Percentiles rank a stretch among this genome's conserved stretches.
Evolutionary conservation across 2,113 vertebrate genomes (phyloP).

Genomic region (Micronycteris hirsuta): DNA sequence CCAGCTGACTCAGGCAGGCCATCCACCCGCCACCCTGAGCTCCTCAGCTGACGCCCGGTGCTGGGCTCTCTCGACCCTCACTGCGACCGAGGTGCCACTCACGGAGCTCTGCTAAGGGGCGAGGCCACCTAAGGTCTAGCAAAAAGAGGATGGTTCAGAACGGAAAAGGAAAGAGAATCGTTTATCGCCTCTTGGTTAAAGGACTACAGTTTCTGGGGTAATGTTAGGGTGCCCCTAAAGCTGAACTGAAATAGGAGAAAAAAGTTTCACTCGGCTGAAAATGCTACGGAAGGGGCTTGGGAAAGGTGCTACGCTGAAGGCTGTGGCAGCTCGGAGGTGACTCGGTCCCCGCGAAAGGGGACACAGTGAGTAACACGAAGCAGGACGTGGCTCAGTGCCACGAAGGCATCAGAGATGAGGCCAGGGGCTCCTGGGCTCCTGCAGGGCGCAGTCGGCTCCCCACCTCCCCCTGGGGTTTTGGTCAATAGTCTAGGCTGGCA

Average conservation of each 20-base stretch:
- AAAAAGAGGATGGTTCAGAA: background rate
- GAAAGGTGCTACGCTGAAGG: background rate
- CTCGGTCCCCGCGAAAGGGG: background rate
- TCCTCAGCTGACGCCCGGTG: background rate
- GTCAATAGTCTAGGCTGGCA: background rate
- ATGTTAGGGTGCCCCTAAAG: background rate
- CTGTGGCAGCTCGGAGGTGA: background rate
- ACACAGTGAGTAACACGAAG: background rate
- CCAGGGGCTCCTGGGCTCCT: background rate
- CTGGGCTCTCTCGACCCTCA: background rate
- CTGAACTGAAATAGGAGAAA: background rate
- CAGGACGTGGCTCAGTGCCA: too few species aligned
- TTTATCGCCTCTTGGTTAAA: background rate
- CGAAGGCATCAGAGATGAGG: background rate
- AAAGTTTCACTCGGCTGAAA: background rate
- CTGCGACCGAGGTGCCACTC: background rate
- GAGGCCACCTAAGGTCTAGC: background rate
- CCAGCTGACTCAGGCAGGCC: background rate
- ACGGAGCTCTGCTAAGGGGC: background rate
- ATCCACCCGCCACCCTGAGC: accelerated
- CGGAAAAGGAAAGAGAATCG: background rate
- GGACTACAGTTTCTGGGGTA: background rate
- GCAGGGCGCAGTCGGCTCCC: background rate
- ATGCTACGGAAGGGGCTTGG: background rate
- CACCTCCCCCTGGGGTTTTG: background rate